phyloP scores from a whole-genome alignment of 2,888 invertebrate genomes.

The Meteorus colon region DNA sequence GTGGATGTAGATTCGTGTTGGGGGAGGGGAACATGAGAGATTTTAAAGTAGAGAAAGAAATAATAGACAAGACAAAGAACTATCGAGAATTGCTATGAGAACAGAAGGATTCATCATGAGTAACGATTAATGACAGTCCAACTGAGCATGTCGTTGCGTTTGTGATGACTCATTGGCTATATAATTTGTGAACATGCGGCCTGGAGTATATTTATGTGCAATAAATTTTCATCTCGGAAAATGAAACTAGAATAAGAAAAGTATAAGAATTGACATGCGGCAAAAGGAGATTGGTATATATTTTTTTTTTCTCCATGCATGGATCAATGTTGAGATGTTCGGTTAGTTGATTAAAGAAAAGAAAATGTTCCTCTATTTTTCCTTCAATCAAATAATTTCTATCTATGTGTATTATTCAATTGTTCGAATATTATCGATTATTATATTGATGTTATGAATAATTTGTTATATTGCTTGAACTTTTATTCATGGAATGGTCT shows the following conservation, averaged over 20 bases:
- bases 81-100: conserved; percentile 5
- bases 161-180: conserved; percentile 28
- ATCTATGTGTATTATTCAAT: no score
- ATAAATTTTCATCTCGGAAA: not conserved
- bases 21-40: no score
- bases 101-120: conserved; percentile 26
- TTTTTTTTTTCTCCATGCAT: not conserved
- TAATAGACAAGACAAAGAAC: conserved; percentile 7
- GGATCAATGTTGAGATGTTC: not conserved
- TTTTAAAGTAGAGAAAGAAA: not conserved
- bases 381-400: no score
- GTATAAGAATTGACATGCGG: not conserved
- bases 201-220: not conserved
- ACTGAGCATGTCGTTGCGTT: conserved; percentile 13
- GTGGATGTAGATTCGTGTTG: not conserved
- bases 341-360: not conserved
- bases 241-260: not conserved
- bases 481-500: no score
- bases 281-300: not conserved
- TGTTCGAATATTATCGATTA: no score
- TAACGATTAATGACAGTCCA: conserved; percentile 34
- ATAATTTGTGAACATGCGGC: no score
- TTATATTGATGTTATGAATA: no score
- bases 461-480: no score
- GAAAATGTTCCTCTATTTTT: no score